A percentile compares a stretch with the other conserved stretches of the same genome.
Evolutionary conservation across 2,797 vertebrate genomes (phyloP).

Genomic region (Cuculus canorus): DNA sequence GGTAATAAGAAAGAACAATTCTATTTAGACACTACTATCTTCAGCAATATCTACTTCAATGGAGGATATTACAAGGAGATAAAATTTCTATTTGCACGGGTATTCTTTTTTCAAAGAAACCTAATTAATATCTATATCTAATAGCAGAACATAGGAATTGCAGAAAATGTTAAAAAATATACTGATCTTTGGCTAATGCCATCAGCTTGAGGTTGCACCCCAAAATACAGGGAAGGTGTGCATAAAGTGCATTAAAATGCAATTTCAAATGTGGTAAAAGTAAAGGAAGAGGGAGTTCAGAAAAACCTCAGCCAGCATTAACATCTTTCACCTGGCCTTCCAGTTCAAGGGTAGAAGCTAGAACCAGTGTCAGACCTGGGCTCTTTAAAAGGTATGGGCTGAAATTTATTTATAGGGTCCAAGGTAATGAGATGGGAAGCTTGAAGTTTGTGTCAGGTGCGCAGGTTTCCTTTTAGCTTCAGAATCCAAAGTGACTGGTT

Average conservation of each 20-base stretch:
- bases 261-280: background rate
- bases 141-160: background rate
- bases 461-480: background rate
- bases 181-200: background rate
- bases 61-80: background rate
- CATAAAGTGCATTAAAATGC: background rate
- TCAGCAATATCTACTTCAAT: background rate
- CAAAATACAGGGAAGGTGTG: background rate
- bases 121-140: background rate
- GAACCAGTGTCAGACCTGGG: background rate
- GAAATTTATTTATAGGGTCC: background rate
- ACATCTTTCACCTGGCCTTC: background rate
- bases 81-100: background rate
- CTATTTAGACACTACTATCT: constrained; percentile 2
- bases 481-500: background rate
- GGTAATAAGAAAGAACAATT: constrained; percentile 28
- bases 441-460: background rate
- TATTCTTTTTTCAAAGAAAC: background rate
- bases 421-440: background rate
- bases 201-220: background rate
- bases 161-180: background rate
- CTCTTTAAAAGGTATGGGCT: background rate
- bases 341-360: background rate
- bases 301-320: background rate
- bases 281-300: background rate